Evolutionary conservation across 2,888 invertebrate species (phyloP), one percentile per base, ranked within the genome.

Genomic region (Trachelus iudaicus): DNA sequence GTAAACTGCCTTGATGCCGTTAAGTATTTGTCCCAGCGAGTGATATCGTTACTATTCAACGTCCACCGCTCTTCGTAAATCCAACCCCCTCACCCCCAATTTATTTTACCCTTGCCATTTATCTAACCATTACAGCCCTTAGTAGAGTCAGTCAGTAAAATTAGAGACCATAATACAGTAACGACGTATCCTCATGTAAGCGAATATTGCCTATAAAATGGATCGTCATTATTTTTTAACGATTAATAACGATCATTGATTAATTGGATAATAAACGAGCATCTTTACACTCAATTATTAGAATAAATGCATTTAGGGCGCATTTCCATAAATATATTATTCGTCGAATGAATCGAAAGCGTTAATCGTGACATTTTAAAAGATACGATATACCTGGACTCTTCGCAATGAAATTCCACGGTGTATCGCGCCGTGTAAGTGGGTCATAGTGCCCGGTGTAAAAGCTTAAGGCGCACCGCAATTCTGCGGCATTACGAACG

Each of bases 401-500:
- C 40, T 40, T 15, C 23, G 15, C 9, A 9, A 71, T 71, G 71
- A 71, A 71, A 71, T 71, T 71, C 71, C 71, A 34, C 34, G 71
- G 33, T 23, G 33, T 34, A 71, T 34, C 31, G 71, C 71, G 31
- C 31, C 31, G 11, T 34, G 82, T 80, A 83, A 83, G 81, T 83
- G 83, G 83, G 83, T 83, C 83, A 83, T 37, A 75, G 78, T 77
- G 78, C 77, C 77, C 77, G 3, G n/a, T 35, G 80, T 79, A 80
- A 77, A 81, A 82, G 83, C 81, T 77, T 81, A 79, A 83, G 83
- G 82, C 82, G 79, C 79, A 75, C 79, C 77, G 71, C 71, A 34
- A 71, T 33, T 34, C 31, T 30, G 31, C 71, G 56, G 56, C 56
- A 15, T 9, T 56, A 56, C 23, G 23, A 56, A 56, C 23, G 2